Evolutionary conservation across 1,140 invertebrate genomes (phyloP).

Genomic region (Medauroidea extradentata): DNA sequence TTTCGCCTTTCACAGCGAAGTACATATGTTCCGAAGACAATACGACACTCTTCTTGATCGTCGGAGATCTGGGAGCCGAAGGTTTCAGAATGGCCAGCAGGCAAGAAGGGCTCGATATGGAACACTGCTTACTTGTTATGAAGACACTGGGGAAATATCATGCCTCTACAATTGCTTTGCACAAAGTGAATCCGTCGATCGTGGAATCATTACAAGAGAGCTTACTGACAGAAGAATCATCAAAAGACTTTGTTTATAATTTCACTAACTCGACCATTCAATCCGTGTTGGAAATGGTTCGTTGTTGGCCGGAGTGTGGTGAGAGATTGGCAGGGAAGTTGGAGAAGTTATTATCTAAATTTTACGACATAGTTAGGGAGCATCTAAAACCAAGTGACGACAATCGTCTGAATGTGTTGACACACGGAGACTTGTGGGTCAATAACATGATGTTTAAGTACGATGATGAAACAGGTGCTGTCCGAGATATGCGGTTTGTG

Average conservation of each 20-base stretch:
- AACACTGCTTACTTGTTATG: constrained; percentile 13
- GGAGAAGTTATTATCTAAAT: background rate
- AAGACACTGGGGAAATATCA: constrained; percentile 15
- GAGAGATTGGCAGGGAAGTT: background rate
- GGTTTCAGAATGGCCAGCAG: constrained; percentile 19
- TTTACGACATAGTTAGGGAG: background rate
- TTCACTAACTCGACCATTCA: background rate
- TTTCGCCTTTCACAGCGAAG: too few relatives aligned
- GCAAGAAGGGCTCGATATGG: constrained; percentile 15
- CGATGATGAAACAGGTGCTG: constrained; percentile 15
- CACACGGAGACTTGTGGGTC: constrained; percentile 52
- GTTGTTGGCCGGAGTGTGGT: background rate
- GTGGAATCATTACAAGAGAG: background rate
- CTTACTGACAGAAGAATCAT: background rate
- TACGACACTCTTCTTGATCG: background rate
- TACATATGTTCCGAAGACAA: too few relatives aligned
- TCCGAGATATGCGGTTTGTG: constrained; percentile 33
- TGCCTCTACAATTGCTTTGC: constrained; percentile 12
- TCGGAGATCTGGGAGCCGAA: constrained; percentile 11
- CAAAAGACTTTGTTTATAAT: too few relatives aligned
- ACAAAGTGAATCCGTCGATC: background rate
- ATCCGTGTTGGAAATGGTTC: background rate
- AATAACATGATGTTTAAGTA: constrained; percentile 51
- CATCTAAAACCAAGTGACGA: background rate
- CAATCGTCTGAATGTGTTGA: constrained; percentile 33